phyloP scores from a whole-genome alignment of 2,113 vertebrate genomes.

The Polypterus senegalus region DNA sequence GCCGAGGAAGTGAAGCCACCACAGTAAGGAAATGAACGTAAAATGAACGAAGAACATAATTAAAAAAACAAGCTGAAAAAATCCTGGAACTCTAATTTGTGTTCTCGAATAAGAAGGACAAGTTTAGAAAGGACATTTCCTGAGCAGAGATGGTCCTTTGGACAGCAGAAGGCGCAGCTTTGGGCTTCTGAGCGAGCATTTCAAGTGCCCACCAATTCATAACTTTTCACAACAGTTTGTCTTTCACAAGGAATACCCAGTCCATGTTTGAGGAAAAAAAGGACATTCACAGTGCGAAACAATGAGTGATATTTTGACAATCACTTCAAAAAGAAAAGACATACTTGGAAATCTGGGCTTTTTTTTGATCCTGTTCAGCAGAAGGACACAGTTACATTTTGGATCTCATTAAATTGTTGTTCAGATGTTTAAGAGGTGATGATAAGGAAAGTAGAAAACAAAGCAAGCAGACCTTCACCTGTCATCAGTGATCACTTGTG shows the following conservation, averaged over 20 bases:
- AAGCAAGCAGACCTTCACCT: slow-evolving; percentile 59
- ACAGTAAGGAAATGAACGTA: slow-evolving; percentile 76
- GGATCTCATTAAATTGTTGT: slow-evolving; percentile 44
- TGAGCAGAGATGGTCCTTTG: slow-evolving; percentile 40
- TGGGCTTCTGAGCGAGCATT: slow-evolving; percentile 81
- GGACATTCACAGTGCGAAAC: slow-evolving; percentile 31
- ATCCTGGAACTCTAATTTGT: slow-evolving; percentile 32
- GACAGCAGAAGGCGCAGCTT: slow-evolving; percentile 63
- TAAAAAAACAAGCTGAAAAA: slow-evolving; percentile 5
- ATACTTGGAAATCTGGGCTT: background rate
- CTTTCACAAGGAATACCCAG: slow-evolving; percentile 55
- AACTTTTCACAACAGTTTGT: slow-evolving; percentile 67
- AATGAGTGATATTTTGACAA: slow-evolving; percentile 68
- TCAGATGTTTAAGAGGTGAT: slow-evolving; percentile 32
- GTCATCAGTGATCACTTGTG: slow-evolving; percentile 82
- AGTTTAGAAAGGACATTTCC: slow-evolving; percentile 32
- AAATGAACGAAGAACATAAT: slow-evolving; percentile 13
- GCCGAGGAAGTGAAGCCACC: slow-evolving; percentile 75
- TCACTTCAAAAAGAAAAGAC: slow-evolving; percentile 40
- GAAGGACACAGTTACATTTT: slow-evolving; percentile 30
- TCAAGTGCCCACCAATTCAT: slow-evolving; percentile 95
- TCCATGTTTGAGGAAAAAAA: slow-evolving; percentile 51
- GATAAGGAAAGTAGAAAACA: slow-evolving; percentile 33
- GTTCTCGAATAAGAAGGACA: slow-evolving; percentile 31
- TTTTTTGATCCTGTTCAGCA: background rate